phyloP scores from a whole-genome alignment of 2,113 vertebrate species.

The Calcarius ornatus region DNA sequence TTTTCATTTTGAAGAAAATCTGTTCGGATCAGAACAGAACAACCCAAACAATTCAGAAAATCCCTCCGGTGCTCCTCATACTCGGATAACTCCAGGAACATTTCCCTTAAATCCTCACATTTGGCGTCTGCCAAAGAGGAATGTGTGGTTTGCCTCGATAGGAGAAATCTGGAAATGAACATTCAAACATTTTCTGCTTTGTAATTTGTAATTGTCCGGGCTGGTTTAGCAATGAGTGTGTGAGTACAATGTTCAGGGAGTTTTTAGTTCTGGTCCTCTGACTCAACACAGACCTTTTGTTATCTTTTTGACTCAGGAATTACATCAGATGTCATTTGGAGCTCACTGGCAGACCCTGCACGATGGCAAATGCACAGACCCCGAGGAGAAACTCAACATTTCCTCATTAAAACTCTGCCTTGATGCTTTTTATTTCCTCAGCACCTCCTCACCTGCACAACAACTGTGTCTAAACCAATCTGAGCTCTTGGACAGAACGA shows the following conservation, averaged over 20 bases:
- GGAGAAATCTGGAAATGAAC: conserved; percentile 18
- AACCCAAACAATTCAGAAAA: background rate
- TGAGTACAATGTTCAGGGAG: background rate
- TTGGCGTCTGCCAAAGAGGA: background rate
- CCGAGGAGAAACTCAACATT: background rate
- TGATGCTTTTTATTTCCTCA: background rate
- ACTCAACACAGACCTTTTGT: background rate
- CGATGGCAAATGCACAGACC: background rate
- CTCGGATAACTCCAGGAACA: background rate
- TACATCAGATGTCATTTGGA: background rate
- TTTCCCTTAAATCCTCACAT: background rate
- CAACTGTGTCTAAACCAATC: background rate
- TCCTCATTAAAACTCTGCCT: background rate
- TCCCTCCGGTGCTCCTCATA: background rate
- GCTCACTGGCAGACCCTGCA: background rate
- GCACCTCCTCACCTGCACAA: background rate
- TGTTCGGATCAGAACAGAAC: background rate
- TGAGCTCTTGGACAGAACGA: background rate
- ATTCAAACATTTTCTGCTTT: background rate
- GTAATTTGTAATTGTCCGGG: background rate
- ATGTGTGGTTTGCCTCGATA: conserved; percentile 13
- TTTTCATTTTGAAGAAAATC: background rate
- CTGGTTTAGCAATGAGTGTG: background rate
- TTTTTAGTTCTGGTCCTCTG: background rate
- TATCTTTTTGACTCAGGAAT: background rate